These are phyloP conservation scores for Catostomus latipinnis DNA, from an alignment of 2,797 vertebrate species.

Conservation along the genomic window DNA sequence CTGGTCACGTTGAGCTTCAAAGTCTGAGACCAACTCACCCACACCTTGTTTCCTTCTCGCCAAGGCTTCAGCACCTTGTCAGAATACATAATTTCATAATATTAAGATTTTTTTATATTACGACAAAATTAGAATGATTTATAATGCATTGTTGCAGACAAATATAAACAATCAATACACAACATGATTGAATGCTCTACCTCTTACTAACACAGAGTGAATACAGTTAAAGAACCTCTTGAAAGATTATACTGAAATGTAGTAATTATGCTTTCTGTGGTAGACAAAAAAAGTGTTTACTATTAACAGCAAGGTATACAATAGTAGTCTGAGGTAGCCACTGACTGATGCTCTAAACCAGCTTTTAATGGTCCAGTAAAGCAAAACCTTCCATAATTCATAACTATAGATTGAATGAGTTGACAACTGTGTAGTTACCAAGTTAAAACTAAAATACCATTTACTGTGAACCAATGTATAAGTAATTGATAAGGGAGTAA, in stretches of 20 bases:
- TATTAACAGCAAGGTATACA: constrained; percentile 16
- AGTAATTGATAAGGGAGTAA: neutral
- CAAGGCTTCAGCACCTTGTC: constrained; percentile 78
- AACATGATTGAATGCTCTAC: neutral
- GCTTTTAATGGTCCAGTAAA: constrained; percentile 42
- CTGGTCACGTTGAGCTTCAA: constrained; percentile 74
- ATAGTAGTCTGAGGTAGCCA: constrained; percentile 27
- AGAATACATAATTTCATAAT: neutral
- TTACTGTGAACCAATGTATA: constrained; percentile 1
- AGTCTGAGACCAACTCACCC: constrained; percentile 82
- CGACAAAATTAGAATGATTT: neutral
- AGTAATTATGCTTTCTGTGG: neutral
- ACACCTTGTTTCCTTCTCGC: constrained; percentile 78
- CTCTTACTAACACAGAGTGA: neutral
- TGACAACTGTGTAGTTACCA: constrained; percentile 7
- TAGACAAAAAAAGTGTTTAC: constrained; percentile 4
- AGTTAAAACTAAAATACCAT: neutral
- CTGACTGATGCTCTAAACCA: constrained; percentile 57
- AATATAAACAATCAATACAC: neutral
- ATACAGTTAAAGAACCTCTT: no score
- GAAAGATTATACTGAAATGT: constrained; percentile 1
- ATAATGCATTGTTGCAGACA: neutral
- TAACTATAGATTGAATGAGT: constrained; percentile 12
- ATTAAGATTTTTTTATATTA: neutral
- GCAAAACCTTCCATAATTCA: constrained; percentile 57